A percentile compares a stretch with the other conserved stretches of the same genome.
Conservation (phyloP, 2,888 invertebrate genomes). For the Caenorhabditis macrosperma region DNA sequence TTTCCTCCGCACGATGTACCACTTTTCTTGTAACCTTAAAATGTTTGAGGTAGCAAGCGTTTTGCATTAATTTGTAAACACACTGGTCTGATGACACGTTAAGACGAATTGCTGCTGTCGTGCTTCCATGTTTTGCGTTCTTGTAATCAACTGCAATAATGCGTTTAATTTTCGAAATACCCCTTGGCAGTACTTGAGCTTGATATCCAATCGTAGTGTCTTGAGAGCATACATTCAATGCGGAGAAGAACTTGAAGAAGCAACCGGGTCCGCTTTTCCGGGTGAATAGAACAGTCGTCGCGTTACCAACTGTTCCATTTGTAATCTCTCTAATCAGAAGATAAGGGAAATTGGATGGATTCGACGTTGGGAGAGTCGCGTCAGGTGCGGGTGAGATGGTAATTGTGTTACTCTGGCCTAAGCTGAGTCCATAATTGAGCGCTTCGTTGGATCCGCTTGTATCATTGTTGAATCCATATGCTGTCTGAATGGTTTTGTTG, state of each 20-base stretch:
- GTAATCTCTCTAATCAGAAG: conserved; percentile 27
- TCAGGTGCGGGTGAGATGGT: conserved; percentile 24
- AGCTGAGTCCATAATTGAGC: conserved; percentile 3
- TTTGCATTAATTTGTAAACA: neutral
- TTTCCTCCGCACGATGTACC: conserved; percentile 15
- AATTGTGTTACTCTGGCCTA: neutral
- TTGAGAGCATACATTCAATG: conserved; percentile 24
- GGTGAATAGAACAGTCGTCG: conserved; percentile 20
- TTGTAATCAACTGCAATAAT: conserved; percentile 33
- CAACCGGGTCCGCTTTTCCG: conserved; percentile 11
- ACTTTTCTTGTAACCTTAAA: neutral
- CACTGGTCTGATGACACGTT: conserved; percentile 37
- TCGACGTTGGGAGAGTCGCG: neutral
- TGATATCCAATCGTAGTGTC: conserved; percentile 42
- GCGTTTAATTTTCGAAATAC: neutral
- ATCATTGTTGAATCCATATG: conserved; percentile 37
- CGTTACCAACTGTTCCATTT: neutral
- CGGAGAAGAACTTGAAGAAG: conserved; percentile 24
- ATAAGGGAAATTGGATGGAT: conserved; percentile 37
- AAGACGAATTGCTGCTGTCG: conserved; percentile 39
- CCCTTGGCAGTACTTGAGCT: conserved; percentile 37
- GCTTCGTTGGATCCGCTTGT: conserved; percentile 21
- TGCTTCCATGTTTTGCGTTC: neutral
- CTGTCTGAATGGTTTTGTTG: conserved; percentile 22
- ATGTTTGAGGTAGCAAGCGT: neutral